These are phyloP conservation scores for Nothobranchius furzeri DNA, from an alignment of 2,113 vertebrate species.

Conservation along the genomic window DNA sequence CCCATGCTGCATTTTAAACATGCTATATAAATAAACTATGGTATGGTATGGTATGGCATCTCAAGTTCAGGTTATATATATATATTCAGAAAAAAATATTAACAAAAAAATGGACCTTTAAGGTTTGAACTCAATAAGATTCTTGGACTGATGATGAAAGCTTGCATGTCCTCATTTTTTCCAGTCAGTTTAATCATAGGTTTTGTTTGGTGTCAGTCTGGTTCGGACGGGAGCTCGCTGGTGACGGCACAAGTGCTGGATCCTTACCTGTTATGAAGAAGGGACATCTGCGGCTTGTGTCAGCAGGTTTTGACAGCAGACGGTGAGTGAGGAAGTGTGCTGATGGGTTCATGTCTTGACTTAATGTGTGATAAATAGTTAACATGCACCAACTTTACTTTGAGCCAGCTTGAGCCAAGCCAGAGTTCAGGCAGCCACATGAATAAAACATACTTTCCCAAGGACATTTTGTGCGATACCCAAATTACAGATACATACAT, in stretches of 20 bases:
- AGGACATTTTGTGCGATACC: slow-evolving; percentile 17
- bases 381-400: slow-evolving; percentile 42
- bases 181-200: slow-evolving; percentile 41
- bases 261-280: slow-evolving; percentile 56
- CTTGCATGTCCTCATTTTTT: slow-evolving; percentile 53
- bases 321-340: slow-evolving; percentile 12
- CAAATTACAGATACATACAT: slow-evolving; percentile 1
- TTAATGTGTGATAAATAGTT: slow-evolving; percentile 60
- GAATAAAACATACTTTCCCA: slow-evolving; percentile 60
- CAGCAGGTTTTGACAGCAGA: slow-evolving; percentile 61
- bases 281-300: slow-evolving; percentile 43
- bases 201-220: slow-evolving; percentile 20
- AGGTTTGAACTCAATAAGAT: slow-evolving; percentile 31
- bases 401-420: slow-evolving; percentile 40
- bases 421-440: slow-evolving; percentile 43
- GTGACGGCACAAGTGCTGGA: slow-evolving; percentile 52
- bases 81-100: slow-evolving; percentile 21
- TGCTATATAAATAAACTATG: too few species aligned
- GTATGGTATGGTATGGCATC: too few species aligned
- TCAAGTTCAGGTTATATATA: slow-evolving; percentile 40
- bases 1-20: too few species aligned
- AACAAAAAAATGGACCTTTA: slow-evolving; percentile 31
- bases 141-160: slow-evolving; percentile 53
- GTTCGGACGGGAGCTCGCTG: slow-evolving; percentile 20
- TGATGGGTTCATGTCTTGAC: slow-evolving; percentile 29